These are phyloP conservation scores for Drosophila orosa DNA, from an alignment of 1,140 invertebrate species.

Conservation along the genomic window DNA sequence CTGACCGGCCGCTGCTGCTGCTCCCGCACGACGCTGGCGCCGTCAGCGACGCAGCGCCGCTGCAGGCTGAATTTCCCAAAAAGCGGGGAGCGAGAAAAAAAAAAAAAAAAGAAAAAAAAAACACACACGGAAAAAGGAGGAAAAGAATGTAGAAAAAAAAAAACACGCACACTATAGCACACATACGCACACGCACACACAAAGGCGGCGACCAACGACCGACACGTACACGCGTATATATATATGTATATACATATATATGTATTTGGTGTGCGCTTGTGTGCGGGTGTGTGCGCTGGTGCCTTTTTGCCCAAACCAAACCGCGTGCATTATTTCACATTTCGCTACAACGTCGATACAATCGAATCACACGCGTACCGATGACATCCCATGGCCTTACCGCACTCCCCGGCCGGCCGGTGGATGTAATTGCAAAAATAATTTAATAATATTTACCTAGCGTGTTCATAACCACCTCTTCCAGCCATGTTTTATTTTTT, in stretches of 20 bases:
- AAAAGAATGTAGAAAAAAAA: constrained; percentile 59
- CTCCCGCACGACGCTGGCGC: constrained; percentile 3
- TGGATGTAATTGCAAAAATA: constrained; percentile 56
- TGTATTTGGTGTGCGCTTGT: constrained; percentile 37
- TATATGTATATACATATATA: constrained; percentile 42
- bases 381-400: constrained; percentile 20
- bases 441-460: constrained; percentile 84
- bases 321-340: constrained; percentile 76
- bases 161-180: constrained; percentile 65
- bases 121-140: constrained; percentile 37
- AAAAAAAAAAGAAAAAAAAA: too few relatives aligned
- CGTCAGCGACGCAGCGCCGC: constrained; percentile 32
- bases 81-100: constrained; percentile 49
- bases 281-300: constrained; percentile 49
- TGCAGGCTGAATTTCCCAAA: constrained; percentile 55
- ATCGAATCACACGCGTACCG: constrained; percentile 25
- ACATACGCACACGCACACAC: constrained; percentile 43
- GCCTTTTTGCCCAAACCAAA: constrained; percentile 78
- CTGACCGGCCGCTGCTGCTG: background rate
- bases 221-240: constrained; percentile 43
- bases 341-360: constrained; percentile 37
- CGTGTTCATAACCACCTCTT: constrained; percentile 84
- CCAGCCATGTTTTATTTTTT: constrained; percentile 85
- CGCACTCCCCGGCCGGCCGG: constrained; percentile 27
- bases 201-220: constrained; percentile 50